Percentiles rank a stretch among this genome's conserved stretches.
phyloP scores from a whole-genome alignment of 2,113 vertebrate genomes.

The Rhinolophus ferrumequinum region DNA sequence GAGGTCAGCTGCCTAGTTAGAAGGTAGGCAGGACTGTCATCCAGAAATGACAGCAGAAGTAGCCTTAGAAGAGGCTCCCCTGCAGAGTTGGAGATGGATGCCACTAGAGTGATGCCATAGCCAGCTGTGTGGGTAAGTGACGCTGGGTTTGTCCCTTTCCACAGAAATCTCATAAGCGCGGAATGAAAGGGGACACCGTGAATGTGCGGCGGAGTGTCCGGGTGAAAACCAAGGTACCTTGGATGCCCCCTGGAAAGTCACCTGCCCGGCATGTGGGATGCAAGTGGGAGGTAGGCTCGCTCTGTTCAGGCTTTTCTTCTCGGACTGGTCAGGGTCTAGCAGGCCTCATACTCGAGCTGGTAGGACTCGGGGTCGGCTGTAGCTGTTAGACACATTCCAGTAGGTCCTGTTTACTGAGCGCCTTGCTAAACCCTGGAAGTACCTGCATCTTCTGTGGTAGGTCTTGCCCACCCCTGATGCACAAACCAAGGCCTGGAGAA shows the following conservation, averaged over 20 bases:
- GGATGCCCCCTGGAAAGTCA: slow-evolving; percentile 93
- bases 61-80: background rate
- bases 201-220: slow-evolving; percentile 85
- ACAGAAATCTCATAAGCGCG: slow-evolving; percentile 85
- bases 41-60: background rate
- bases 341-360: background rate
- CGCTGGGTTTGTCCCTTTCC: slow-evolving; percentile 63
- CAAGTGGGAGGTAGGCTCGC: slow-evolving; percentile 92
- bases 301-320: slow-evolving; percentile 66
- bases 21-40: slow-evolving; percentile 56
- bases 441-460: background rate
- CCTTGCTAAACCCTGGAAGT: background rate
- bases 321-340: slow-evolving; percentile 51
- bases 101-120: background rate
- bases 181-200: slow-evolving; percentile 83
- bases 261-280: slow-evolving; percentile 85
- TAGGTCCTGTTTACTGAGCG: background rate
- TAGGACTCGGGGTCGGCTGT: background rate
- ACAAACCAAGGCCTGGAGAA: background rate
- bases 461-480: background rate
- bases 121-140: slow-evolving; percentile 34
- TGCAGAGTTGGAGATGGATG: slow-evolving; percentile 16
- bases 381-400: background rate
- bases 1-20: background rate
- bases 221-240: slow-evolving; percentile 91